Percentiles rank a stretch among this genome's conserved stretches.
Evolutionary conservation across 2,888 invertebrate genomes (phyloP).

Genomic region (Tetropium fuscum): DNA sequence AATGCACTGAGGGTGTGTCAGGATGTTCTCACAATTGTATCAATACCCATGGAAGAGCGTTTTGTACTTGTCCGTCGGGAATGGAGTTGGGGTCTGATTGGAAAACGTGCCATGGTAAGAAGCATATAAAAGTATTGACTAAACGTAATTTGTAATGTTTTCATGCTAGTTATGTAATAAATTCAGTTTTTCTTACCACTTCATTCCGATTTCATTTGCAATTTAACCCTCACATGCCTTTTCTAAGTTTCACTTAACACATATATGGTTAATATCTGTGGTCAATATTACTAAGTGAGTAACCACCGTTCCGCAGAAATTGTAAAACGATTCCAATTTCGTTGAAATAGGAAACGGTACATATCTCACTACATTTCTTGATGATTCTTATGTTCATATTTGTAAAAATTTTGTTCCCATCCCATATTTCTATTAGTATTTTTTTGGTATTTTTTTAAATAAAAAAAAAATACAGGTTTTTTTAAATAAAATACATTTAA

Average conservation of each 20-base stretch:
- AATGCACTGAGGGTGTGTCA: slow-evolving; percentile 41
- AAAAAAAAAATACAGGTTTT: too few species aligned
- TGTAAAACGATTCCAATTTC: too few species aligned
- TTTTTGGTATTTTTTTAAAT: too few species aligned
- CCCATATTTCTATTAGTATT: too few species aligned
- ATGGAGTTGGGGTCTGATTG: slow-evolving; percentile 58
- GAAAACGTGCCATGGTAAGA: slow-evolving; percentile 58
- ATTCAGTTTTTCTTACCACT: too few species aligned
- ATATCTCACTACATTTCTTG: too few species aligned
- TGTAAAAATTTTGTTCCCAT: too few species aligned
- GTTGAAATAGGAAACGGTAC: too few species aligned
- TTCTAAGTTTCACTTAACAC: slow-evolving; percentile 3
- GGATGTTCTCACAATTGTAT: slow-evolving; percentile 68
- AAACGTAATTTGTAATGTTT: too few species aligned
- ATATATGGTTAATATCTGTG: background rate
- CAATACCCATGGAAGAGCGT: slow-evolving; percentile 66
- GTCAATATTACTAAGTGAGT: background rate
- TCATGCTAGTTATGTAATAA: too few species aligned
- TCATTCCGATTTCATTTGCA: background rate
- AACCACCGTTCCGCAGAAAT: background rate
- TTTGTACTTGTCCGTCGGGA: slow-evolving; percentile 61
- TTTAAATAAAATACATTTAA: too few species aligned
- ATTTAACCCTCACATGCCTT: slow-evolving; percentile 6
- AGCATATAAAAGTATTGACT: background rate
- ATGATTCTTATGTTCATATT: too few species aligned